A percentile compares a stretch with the other conserved stretches of the same genome.
phyloP scores from a whole-genome alignment of 1,140 invertebrate species.

The Luehdorfia chinensis region DNA sequence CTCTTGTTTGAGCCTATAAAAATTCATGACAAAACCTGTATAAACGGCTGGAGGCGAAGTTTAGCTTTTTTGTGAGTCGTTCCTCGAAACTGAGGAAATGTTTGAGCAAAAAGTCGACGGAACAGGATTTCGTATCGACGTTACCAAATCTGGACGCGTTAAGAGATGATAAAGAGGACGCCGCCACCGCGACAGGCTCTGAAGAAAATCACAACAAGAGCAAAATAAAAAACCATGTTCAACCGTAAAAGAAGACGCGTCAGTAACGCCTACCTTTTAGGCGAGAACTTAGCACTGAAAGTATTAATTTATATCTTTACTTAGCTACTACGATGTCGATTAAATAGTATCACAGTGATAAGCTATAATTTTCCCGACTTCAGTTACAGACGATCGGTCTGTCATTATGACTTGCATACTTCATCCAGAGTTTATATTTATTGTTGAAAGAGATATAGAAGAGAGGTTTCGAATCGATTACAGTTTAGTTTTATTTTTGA shows the following conservation, averaged over 20 bases:
- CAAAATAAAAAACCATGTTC: conserved; percentile 35
- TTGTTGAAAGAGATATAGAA: too few relatives aligned
- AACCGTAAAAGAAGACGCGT: conserved; percentile 22
- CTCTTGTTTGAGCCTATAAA: conserved; percentile 61
- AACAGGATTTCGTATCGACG: conserved; percentile 71
- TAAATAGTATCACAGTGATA: conserved; percentile 27
- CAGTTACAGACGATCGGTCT: conserved; percentile 8
- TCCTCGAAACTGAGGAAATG: conserved; percentile 71
- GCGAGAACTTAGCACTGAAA: conserved; percentile 16
- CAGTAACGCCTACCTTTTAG: conserved; percentile 20
- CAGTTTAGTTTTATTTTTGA: too few relatives aligned
- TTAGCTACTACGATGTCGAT: conserved; percentile 25
- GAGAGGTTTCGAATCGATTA: too few relatives aligned
- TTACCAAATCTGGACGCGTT: conserved; percentile 72
- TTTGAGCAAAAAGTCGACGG: conserved; percentile 64
- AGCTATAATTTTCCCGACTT: conserved; percentile 22
- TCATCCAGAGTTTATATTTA: too few relatives aligned
- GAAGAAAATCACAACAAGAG: conserved; percentile 37
- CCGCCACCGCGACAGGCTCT: conserved; percentile 40
- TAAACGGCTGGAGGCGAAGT: conserved; percentile 67
- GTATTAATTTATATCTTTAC: conserved; percentile 28
- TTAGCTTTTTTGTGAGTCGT: conserved; percentile 55
- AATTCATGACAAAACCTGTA: conserved; percentile 73
- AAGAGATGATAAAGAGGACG: conserved; percentile 69
- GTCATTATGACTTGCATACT: conserved; percentile 17